Evolutionary conservation across 2,113 vertebrate species (phyloP).

Genomic region (Tichodroma muraria): DNA sequence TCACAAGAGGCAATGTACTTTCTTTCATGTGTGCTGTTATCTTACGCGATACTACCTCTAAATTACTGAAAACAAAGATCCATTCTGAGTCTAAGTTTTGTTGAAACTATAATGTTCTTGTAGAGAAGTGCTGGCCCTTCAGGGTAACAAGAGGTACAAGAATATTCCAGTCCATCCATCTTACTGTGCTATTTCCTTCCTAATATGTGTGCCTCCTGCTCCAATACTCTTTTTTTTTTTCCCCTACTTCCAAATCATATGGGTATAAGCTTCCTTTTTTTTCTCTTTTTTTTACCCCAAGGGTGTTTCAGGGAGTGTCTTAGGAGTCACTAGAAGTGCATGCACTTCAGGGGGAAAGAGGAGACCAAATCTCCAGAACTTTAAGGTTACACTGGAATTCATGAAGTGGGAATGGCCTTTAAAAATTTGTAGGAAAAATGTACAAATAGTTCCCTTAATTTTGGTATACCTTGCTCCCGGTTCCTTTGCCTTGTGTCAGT

Average conservation of each 20-base stretch:
- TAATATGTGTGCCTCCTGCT: not conserved
- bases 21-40: not conserved
- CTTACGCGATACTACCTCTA: not conserved
- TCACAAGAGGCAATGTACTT: not conserved
- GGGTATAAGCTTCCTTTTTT: not conserved
- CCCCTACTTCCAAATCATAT: not conserved
- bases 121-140: not conserved
- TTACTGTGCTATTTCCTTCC: not conserved
- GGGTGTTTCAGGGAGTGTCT: not conserved
- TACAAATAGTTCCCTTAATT: not conserved
- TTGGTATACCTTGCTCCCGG: not conserved
- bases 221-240: rapidly evolving
- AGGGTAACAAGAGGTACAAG: not conserved
- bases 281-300: not conserved
- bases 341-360: not conserved
- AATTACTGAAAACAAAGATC: not conserved
- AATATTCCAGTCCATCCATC: not conserved
- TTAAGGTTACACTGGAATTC: not conserved
- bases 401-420: not conserved
- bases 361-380: not conserved
- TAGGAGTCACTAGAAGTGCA: not conserved
- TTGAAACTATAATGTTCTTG: not conserved
- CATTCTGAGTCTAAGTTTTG: not conserved
- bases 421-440: not conserved
- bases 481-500: not conserved